Evolutionary conservation across 2,797 vertebrate species (phyloP).

Genomic region (Argya squamiceps): DNA sequence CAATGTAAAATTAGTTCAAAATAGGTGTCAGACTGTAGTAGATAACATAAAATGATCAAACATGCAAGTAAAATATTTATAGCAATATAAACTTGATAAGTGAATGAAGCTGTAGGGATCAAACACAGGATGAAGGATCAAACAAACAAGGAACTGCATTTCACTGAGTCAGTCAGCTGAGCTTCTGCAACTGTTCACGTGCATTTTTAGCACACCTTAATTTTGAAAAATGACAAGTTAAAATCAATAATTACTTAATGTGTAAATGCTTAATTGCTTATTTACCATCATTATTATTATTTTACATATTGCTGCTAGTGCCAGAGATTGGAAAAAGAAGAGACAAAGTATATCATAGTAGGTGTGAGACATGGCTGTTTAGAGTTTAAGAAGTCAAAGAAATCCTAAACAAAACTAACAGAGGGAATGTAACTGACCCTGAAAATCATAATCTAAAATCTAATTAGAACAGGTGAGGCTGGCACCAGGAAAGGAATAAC

Average conservation of each 20-base stretch:
- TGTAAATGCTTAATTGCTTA: background rate
- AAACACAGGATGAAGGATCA: background rate
- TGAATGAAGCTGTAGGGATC: background rate
- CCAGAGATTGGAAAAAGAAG: background rate
- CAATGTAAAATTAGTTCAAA: background rate
- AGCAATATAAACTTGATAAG: background rate
- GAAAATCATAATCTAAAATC: background rate
- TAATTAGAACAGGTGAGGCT: background rate
- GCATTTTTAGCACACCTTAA: background rate
- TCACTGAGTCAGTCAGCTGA: background rate
- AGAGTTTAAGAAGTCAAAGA: background rate
- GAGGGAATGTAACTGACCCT: background rate
- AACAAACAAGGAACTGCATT: background rate
- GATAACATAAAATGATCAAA: background rate
- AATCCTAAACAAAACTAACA: background rate
- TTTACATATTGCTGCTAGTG: background rate
- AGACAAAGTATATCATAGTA: background rate
- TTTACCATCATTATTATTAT: background rate
- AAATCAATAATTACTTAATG: constrained; percentile 3
- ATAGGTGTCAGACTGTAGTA: background rate
- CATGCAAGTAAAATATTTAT: background rate
- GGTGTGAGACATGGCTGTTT: background rate
- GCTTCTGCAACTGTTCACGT: background rate
- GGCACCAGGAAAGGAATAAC: background rate
- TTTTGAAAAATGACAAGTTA: background rate